Conservation (phyloP, 1,140 invertebrate genomes). For the Yoshiicerus persimilis region DNA sequence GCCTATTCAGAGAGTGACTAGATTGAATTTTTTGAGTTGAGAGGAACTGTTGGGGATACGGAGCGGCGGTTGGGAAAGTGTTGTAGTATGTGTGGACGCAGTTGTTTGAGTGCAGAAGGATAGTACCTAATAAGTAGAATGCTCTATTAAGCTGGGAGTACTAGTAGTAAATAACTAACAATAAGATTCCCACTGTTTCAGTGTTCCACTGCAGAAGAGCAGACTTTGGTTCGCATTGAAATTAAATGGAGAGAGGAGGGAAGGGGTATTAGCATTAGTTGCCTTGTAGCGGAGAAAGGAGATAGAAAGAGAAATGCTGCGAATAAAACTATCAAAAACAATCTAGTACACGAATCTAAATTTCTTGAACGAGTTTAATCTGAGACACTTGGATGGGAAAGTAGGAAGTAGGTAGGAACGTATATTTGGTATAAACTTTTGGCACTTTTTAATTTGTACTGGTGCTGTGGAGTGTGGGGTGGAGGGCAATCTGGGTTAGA, state of each 20-base stretch:
- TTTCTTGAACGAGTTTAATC: not conserved
- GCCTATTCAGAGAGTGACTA: too few species aligned
- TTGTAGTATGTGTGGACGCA: too few species aligned
- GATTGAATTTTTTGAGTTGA: too few species aligned
- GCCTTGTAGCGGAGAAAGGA: not conserved
- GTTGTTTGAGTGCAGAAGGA: too few species aligned
- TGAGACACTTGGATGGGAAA: not conserved
- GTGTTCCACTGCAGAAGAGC: not conserved
- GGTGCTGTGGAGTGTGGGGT: not conserved
- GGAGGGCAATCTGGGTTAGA: not conserved
- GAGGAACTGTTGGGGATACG: too few species aligned
- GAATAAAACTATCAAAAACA: not conserved
- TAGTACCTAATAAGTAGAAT: too few species aligned
- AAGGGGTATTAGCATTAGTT: not conserved
- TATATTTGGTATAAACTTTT: not conserved
- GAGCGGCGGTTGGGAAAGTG: too few species aligned
- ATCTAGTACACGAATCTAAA: not conserved
- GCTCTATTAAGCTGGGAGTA: too few species aligned
- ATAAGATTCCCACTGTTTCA: not conserved
- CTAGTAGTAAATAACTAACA: not conserved
- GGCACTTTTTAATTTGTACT: not conserved
- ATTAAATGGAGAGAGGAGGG: not conserved
- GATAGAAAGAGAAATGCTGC: not conserved
- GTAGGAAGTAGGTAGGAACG: not conserved
- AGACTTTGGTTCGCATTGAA: not conserved